Evolutionary conservation across 2,888 invertebrate species (phyloP).

Genomic region (Strigamia maritima): DNA sequence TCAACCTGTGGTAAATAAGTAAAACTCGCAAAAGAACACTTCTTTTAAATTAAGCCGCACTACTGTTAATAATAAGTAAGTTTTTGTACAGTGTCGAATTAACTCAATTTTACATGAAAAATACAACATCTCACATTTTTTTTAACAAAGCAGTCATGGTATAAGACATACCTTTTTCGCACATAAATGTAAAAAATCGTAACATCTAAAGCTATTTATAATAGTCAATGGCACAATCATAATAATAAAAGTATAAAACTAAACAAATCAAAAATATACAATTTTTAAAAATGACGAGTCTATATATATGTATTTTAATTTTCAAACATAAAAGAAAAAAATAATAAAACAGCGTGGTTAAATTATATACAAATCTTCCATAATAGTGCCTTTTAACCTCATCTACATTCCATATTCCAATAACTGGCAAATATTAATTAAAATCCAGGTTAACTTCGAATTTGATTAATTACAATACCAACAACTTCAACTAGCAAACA

Average conservation of each 20-base stretch:
- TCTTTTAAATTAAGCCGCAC: not conserved
- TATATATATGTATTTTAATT: not conserved
- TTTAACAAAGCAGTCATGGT: not conserved
- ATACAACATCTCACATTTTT: not conserved
- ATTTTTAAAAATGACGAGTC: not conserved
- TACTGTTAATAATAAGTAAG: not conserved
- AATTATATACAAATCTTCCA: not conserved
- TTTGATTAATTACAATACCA: not conserved
- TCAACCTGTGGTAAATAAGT: not conserved
- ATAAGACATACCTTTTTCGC: not conserved
- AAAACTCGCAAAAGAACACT: not conserved
- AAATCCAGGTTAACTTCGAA: not conserved
- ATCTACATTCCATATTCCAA: not conserved
- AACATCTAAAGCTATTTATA: not conserved
- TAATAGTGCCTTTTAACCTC: not conserved
- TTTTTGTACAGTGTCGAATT: not conserved
- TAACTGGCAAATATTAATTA: not conserved
- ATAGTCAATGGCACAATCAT: not conserved
- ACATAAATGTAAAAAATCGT: not conserved
- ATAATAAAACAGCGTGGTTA: not conserved
- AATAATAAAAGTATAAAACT: not conserved
- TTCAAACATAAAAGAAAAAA: not conserved
- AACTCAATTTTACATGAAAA: slow-evolving; percentile 12
- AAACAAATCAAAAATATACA: not conserved
- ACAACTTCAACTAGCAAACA: not conserved